Base-by-base conservation (phyloP, 2,888 invertebrate species). In the Acanthosepion lycidas region DNA sequence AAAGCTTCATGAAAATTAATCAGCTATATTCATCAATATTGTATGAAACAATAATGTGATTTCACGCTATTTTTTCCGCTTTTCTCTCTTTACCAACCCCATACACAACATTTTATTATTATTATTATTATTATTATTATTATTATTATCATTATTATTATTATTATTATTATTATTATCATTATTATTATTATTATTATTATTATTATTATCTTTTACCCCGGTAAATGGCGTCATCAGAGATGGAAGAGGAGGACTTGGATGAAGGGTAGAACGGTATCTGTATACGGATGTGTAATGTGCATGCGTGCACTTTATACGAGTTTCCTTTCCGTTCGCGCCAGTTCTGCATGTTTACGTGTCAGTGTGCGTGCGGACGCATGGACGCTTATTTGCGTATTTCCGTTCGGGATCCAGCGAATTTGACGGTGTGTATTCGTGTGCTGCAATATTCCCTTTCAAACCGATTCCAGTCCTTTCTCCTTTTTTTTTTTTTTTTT, bases 11-110 rank as follows among this genome's bases (percentile, higher is more conserved):
- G n/a, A n/a, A 78, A 78, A 78, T 78, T 78, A 78, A 78, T 78
- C 78, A 78, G 15, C n/a, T n/a, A n/a, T 78, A 78, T 78, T 78
- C 78, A 78, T 78, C 78, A 78, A 78, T 78, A 78, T 78, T 78
- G 78, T 78, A 78, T 78, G 78, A 78, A 78, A 78, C 78, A 78
- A 78, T 78, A 78, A 78, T 78, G 78, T 78, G 33, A 78, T 78
- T 78, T 78, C 78, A 78, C 78, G 78, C 78, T 33, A n/a, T 78
- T 78, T 59, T 18, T 59, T 59, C 59, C 59, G 59, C 59, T 59
- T 23, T 23, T 6, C 59, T 23, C 59, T 3, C 59, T 20, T 59
- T n/a, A 0, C 78, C 78, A 15, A 78, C n/a, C n/a, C 78, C 33
- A n/a, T n/a, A 59, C 59, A 20, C 59, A 59, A 6, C 3, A 59